Evolutionary conservation across 1,140 invertebrate genomes (phyloP), one percentile per base, ranked within the genome.

Genomic region (Globodera ellingtonae): DNA sequence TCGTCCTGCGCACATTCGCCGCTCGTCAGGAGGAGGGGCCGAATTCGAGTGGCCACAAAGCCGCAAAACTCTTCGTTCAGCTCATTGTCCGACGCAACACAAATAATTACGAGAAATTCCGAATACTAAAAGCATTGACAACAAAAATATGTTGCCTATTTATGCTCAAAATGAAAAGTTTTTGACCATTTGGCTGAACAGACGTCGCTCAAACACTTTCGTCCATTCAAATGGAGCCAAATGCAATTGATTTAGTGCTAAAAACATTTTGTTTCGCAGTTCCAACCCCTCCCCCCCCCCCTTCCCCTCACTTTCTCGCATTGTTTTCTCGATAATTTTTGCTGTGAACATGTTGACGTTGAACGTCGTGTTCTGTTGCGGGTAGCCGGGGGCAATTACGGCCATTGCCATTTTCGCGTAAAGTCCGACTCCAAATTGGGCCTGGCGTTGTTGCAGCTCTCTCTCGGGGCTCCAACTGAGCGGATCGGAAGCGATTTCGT

Each of bases 291-390:
- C 48, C 48, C 48, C 48, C 48, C 48, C 48, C 48, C 48, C 48
- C 2, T 10, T 10, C 48, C 48, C 48, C 50, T 74, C 65, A 74
- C 72, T 46, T 74, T 65, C 65, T 21, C 65, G 35, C 56, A 74
- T 74, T 52, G 56, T 65, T 74, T 74, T 74, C 35, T 13, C 65
- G 46, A 74, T 74, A 44, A 35, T 52, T 74, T 56, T 74, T n/a
- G 65, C 56, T 56, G 72, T 74, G 35, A 74, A 21, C 46, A 62
- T 74, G 8, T 74, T 74, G 15, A 74, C 72, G 52, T 74, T 74
- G 65, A 50, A 74, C 13, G 72, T 74, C 44, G 72, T 74, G 65
- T 74, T 74, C 65, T 74, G 72, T 74, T 74, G 48, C n/a, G 72
- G 72, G 44, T 62, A 52, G 18, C 72, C 72, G 18, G 72, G 18